Conservation (phyloP, 2,888 invertebrate genomes). For the Agrochola circellaris region DNA sequence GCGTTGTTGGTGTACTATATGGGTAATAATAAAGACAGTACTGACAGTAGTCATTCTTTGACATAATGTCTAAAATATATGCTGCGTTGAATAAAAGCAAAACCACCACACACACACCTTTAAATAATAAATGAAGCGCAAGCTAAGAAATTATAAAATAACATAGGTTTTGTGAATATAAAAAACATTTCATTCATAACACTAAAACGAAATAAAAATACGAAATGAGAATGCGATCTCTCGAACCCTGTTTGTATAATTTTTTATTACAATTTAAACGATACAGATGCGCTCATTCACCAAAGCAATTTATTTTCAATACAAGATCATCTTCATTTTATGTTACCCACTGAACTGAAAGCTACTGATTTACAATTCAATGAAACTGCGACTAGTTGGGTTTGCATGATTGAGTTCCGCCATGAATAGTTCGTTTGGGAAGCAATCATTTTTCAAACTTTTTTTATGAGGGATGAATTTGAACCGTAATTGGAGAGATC, state of each 20-base stretch:
- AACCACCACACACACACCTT: neutral
- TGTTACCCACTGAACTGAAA: constrained; percentile 25
- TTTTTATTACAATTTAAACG: neutral
- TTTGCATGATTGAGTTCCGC: constrained; percentile 26
- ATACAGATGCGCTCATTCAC: neutral
- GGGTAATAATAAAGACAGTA: too few species aligned
- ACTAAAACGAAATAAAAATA: neutral
- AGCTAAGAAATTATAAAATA: too few species aligned
- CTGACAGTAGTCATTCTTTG: too few species aligned
- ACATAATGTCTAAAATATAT: too few species aligned
- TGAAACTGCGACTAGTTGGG: constrained; percentile 37
- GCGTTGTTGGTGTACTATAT: too few species aligned
- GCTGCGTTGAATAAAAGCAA: neutral
- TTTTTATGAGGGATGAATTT: constrained; percentile 52
- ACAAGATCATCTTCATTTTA: constrained; percentile 18
- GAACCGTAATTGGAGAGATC: constrained; percentile 47
- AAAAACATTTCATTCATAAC: neutral
- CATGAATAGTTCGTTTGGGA: constrained; percentile 59
- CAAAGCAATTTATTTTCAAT: constrained; percentile 18
- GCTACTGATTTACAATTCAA: constrained; percentile 53
- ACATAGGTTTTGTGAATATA: neutral
- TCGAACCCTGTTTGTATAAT: neutral
- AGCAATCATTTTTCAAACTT: constrained; percentile 56
- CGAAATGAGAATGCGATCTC: neutral
- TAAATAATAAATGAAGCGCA: neutral